Percentiles rank a stretch among this genome's conserved stretches.
These are phyloP conservation scores for Drosophila meridionalis DNA, from an alignment of 2,888 invertebrate genomes.

Conservation along the genomic window DNA sequence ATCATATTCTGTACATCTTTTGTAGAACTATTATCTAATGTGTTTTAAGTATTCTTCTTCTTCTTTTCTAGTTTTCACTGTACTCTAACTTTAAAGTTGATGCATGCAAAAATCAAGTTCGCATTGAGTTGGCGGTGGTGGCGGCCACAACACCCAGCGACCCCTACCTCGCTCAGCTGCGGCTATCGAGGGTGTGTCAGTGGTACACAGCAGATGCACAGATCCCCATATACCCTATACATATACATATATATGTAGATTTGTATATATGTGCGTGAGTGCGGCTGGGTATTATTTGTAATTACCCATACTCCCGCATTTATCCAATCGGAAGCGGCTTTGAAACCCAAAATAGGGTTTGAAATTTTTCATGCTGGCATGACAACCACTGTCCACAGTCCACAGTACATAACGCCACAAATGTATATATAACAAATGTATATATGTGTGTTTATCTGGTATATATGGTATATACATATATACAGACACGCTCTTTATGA, in stretches of 20 bases:
- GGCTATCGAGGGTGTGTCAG: conserved; percentile 71
- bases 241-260: neutral
- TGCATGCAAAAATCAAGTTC: conserved; percentile 65
- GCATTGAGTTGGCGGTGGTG: conserved; percentile 61
- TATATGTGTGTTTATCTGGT: conserved; percentile 3
- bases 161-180: conserved; percentile 13
- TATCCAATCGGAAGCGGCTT: conserved; percentile 83
- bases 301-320: conserved; percentile 80
- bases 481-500: conserved; percentile 39
- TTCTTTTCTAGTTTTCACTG: neutral
- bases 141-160: conserved; percentile 13
- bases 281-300: conserved; percentile 74
- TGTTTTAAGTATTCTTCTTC: neutral
- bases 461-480: conserved; percentile 22
- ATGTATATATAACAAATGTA: conserved; percentile 6
- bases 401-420: conserved; percentile 42
- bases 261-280: neutral
- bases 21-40: too few relatives aligned
- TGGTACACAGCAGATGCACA: conserved; percentile 69
- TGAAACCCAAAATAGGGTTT: conserved; percentile 81
- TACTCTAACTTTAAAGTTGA: conserved; percentile 28
- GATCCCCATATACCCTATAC: conserved; percentile 37
- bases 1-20: neutral
- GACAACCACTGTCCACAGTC: conserved; percentile 54
- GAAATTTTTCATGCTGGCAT: conserved; percentile 66